These are phyloP conservation scores for Heliconius aoede DNA, from an alignment of 2,888 invertebrate genomes.

Conservation along the genomic window DNA sequence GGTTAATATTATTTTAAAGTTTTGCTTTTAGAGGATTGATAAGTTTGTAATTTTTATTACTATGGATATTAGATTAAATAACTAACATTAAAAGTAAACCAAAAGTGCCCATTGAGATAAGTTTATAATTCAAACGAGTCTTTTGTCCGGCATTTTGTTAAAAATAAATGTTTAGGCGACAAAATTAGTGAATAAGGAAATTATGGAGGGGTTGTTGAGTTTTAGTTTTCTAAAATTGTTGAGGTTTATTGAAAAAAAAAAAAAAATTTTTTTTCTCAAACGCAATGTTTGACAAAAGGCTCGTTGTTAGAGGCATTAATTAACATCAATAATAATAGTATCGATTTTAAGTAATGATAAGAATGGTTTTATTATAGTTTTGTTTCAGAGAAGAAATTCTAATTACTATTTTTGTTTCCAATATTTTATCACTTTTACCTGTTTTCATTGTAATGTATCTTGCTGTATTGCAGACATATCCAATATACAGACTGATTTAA, in stretches of 20 bases:
- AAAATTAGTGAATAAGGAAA: conserved; percentile 81
- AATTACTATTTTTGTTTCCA: conserved; percentile 83
- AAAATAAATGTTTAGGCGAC: conserved; percentile 80
- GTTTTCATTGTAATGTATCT: conserved; percentile 84
- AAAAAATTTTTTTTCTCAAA: conserved; percentile 74
- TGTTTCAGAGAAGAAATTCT: conserved; percentile 83
- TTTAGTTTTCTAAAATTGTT: conserved; percentile 82
- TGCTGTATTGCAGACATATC: conserved; percentile 85
- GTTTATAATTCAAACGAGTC: conserved; percentile 79
- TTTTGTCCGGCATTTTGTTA: conserved; percentile 79
- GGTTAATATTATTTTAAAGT: conserved; percentile 79
- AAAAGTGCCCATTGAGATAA: conserved; percentile 85
- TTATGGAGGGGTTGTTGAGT: conserved; percentile 80
- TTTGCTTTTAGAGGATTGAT: conserved; percentile 80
- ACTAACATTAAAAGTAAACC: conserved; percentile 83
- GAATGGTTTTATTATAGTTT: conserved; percentile 82
- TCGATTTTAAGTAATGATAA: conserved; percentile 80
- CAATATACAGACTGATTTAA: conserved; percentile 85
- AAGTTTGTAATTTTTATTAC: conserved; percentile 81
- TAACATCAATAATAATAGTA: conserved; percentile 81
- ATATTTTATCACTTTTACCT: conserved; percentile 82
- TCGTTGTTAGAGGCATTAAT: conserved; percentile 82
- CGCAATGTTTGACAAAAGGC: conserved; percentile 76
- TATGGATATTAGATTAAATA: conserved; percentile 80
- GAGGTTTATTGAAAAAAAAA: conserved; percentile 75